These are phyloP conservation scores for Percopsis omiscomaycus DNA, from an alignment of 2,797 vertebrate species.

Conservation along the genomic window DNA sequence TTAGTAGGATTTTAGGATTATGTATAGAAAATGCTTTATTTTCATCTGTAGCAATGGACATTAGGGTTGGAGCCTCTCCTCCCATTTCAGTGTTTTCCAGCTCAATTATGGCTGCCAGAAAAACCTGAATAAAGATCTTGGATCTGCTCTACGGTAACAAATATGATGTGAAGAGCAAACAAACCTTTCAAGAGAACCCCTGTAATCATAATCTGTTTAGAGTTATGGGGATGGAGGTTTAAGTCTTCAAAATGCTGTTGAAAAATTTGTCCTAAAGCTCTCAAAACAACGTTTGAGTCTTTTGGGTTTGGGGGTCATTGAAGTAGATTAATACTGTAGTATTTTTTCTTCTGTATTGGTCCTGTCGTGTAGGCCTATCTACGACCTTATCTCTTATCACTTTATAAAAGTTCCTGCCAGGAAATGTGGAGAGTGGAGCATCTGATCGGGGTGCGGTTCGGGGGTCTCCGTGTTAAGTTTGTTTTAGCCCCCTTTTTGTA, in stretches of 20 bases:
- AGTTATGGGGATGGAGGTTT: slow-evolving; percentile 21
- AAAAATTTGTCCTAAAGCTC: slow-evolving; percentile 24
- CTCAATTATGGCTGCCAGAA: slow-evolving; percentile 24
- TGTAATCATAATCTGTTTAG: slow-evolving; percentile 34
- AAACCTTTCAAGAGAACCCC: slow-evolving; percentile 13
- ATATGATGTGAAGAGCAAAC: slow-evolving; percentile 26
- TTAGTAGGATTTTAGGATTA: too few species aligned
- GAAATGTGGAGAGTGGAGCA: slow-evolving; percentile 40
- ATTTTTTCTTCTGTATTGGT: slow-evolving; percentile 48
- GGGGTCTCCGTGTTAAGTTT: slow-evolving; percentile 64
- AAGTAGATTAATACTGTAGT: slow-evolving; percentile 37
- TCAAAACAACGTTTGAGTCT: slow-evolving; percentile 35
- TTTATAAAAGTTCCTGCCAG: slow-evolving; percentile 71
- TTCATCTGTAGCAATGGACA: too few species aligned
- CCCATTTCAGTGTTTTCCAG: slow-evolving; percentile 34
- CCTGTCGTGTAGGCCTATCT: slow-evolving; percentile 29
- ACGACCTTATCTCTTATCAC: slow-evolving; percentile 60
- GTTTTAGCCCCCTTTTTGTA: slow-evolving; percentile 73
- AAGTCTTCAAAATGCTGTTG: slow-evolving; percentile 19
- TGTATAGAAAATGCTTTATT: too few species aligned
- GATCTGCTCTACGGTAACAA: slow-evolving; percentile 31
- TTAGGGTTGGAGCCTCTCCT: background rate
- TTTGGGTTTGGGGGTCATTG: slow-evolving; percentile 19
- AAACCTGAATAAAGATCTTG: slow-evolving; percentile 24
- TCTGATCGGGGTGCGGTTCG: slow-evolving; percentile 36